A percentile compares a stretch with the other conserved stretches of the same genome.
These are phyloP conservation scores for Clinocottus analis DNA, from an alignment of 2,113 vertebrate genomes.

Conservation along the genomic window DNA sequence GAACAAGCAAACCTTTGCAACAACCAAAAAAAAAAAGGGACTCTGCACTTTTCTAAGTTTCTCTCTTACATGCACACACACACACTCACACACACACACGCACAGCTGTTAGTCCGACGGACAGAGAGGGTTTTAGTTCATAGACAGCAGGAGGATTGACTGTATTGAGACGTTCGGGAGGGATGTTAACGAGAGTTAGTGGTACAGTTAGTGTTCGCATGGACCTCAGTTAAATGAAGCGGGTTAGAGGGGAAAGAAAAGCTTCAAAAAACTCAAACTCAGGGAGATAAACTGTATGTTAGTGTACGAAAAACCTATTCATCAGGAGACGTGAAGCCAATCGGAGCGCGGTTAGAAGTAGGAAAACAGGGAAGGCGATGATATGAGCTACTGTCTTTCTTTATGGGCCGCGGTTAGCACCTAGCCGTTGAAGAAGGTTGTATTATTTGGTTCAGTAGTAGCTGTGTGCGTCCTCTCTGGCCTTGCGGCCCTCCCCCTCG, in stretches of 20 bases:
- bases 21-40: slow-evolving; percentile 54
- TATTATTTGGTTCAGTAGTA: slow-evolving; percentile 81
- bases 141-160: slow-evolving; percentile 33
- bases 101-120: slow-evolving; percentile 43
- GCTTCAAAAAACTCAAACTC: slow-evolving; percentile 52
- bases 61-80: slow-evolving; percentile 64
- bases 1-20: slow-evolving; percentile 55
- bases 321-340: slow-evolving; percentile 44
- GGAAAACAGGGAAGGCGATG: slow-evolving; percentile 21
- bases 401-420: slow-evolving; percentile 63
- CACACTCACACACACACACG: slow-evolving; percentile 49
- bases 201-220: slow-evolving; percentile 72
- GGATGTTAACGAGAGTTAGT: slow-evolving; percentile 44
- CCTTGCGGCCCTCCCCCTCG: slow-evolving; percentile 78
- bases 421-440: slow-evolving; percentile 55
- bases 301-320: slow-evolving; percentile 42
- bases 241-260: slow-evolving; percentile 13
- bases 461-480: slow-evolving; percentile 76
- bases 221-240: slow-evolving; percentile 67
- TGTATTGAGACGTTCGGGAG: slow-evolving; percentile 24
- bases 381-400: slow-evolving; percentile 67
- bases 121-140: slow-evolving; percentile 42
- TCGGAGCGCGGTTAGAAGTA: slow-evolving; percentile 55
- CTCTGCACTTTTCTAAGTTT: slow-evolving; percentile 52
- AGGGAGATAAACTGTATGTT: slow-evolving; percentile 33